Evolutionary conservation across 2,113 vertebrate species (phyloP).

Genomic region (Leptobrachium leishanense): DNA sequence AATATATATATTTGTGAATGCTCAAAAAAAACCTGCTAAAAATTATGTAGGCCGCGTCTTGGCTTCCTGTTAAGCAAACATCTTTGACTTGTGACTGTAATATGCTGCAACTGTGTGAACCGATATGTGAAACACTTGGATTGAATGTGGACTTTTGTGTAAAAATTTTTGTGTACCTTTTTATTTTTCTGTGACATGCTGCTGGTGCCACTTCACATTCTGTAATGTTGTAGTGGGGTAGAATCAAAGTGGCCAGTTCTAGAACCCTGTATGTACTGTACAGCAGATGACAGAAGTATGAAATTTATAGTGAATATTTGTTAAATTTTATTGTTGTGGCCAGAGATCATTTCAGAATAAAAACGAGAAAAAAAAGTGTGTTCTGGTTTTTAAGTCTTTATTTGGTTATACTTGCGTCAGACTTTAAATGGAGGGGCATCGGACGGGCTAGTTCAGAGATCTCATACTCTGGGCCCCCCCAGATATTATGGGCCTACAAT

Average conservation of each 20-base stretch:
- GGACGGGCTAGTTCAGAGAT: no score
- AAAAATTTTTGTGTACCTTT: slow-evolving; percentile 81
- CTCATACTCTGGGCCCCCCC: no score
- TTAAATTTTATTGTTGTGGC: slow-evolving; percentile 98
- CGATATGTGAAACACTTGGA: slow-evolving; percentile 82
- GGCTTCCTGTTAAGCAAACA: slow-evolving; percentile 73
- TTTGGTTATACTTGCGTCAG: neutral
- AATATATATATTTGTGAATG: no score
- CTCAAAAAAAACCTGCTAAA: no score
- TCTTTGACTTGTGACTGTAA: slow-evolving; percentile 78
- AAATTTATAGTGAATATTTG: slow-evolving; percentile 97
- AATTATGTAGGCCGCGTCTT: slow-evolving; percentile 63
- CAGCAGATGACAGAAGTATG: slow-evolving; percentile 86
- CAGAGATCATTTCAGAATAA: slow-evolving; percentile 88
- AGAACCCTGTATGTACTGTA: slow-evolving; percentile 97
- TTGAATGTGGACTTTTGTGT: slow-evolving; percentile 86
- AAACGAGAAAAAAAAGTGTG: slow-evolving; percentile 85
- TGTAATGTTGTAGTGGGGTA: slow-evolving; percentile 76
- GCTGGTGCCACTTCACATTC: slow-evolving; percentile 80
- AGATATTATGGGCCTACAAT: no score
- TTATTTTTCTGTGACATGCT: slow-evolving; percentile 77
- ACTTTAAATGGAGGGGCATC: no score
- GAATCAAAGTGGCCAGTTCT: slow-evolving; percentile 87
- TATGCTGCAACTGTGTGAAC: slow-evolving; percentile 81
- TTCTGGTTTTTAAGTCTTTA: slow-evolving; percentile 63